Evolutionary conservation across 1,140 invertebrate genomes (phyloP).

Genomic region (Drosophila littoralis): DNA sequence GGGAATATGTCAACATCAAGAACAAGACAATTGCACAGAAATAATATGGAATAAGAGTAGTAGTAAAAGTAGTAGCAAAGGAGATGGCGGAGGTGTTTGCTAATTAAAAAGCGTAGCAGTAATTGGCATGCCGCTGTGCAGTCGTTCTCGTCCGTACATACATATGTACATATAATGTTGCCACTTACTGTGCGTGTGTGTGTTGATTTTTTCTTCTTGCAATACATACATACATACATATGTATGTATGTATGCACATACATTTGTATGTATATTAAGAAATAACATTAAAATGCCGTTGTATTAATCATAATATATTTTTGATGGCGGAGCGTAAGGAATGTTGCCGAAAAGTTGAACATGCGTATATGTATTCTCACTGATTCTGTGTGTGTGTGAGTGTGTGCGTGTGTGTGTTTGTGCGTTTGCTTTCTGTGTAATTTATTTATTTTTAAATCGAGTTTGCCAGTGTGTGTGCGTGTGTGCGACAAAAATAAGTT

Average conservation of each 20-base stretch:
- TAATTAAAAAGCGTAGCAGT: conserved; percentile 80
- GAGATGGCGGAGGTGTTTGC: conserved; percentile 39
- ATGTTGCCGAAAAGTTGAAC: conserved; percentile 58
- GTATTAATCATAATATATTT: conserved; percentile 80
- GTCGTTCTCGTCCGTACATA: conserved; percentile 30
- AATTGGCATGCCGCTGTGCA: conserved; percentile 71
- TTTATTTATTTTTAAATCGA: conserved; percentile 82
- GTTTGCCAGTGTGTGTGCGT: conserved; percentile 48
- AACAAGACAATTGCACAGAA: conserved; percentile 51
- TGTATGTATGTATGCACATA: not conserved
- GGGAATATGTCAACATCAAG: conserved; percentile 14
- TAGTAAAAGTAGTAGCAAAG: conserved; percentile 4
- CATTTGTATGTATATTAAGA: conserved; percentile 27
- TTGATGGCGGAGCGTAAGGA: conserved; percentile 52
- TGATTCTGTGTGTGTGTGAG: conserved; percentile 26
- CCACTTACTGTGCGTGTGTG: conserved; percentile 59
- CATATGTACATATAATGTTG: conserved; percentile 37
- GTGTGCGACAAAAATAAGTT: conserved; percentile 73
- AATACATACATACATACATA: conserved; percentile 12
- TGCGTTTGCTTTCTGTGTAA: conserved; percentile 71
- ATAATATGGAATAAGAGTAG: conserved; percentile 23
- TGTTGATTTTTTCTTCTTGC: conserved; percentile 4
- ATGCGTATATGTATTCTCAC: conserved; percentile 27
- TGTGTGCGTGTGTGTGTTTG: conserved; percentile 17
- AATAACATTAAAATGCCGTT: conserved; percentile 51